Conservation (phyloP, 2,113 vertebrate species). For the Marmota monax region DNA sequence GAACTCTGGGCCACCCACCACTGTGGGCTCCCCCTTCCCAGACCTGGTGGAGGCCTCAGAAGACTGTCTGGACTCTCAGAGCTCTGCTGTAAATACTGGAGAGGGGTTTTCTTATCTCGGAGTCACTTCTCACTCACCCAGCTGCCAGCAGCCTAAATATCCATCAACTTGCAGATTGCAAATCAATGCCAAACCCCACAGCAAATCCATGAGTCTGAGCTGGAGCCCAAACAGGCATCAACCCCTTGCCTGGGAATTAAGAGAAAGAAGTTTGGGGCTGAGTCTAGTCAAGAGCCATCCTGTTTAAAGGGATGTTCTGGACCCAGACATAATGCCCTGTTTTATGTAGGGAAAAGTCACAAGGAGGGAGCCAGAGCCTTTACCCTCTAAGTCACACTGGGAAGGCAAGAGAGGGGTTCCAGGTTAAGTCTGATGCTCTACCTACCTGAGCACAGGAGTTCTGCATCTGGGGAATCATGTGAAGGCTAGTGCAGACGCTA, state of each 20-base stretch:
- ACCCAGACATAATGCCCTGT: not conserved
- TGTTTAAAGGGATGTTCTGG: not conserved
- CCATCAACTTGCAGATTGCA: constrained; percentile 71
- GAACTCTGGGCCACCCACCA: constrained; percentile 26
- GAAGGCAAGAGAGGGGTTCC: not conserved
- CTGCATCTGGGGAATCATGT: not conserved
- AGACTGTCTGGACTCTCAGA: constrained; percentile 48
- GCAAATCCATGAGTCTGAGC: not conserved
- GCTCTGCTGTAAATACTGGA: constrained; percentile 66
- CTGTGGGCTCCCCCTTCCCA: not conserved
- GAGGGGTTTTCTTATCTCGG: constrained; percentile 68
- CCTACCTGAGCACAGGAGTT: not conserved
- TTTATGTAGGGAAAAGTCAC: not conserved
- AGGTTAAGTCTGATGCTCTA: not conserved
- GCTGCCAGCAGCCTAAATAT: constrained; percentile 63
- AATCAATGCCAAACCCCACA: constrained; percentile 69
- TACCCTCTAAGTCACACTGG: not conserved
- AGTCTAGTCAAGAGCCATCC: not conserved
- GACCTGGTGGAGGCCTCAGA: not conserved
- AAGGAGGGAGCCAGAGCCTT: not conserved
- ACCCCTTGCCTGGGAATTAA: not conserved
- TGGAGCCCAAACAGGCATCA: constrained; percentile 17
- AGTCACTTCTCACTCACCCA: constrained; percentile 71
- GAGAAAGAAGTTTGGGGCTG: not conserved
- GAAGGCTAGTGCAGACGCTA: not conserved